These are phyloP conservation scores for Brassicogethes aeneus DNA, from an alignment of 2,888 invertebrate genomes.

Conservation along the genomic window DNA sequence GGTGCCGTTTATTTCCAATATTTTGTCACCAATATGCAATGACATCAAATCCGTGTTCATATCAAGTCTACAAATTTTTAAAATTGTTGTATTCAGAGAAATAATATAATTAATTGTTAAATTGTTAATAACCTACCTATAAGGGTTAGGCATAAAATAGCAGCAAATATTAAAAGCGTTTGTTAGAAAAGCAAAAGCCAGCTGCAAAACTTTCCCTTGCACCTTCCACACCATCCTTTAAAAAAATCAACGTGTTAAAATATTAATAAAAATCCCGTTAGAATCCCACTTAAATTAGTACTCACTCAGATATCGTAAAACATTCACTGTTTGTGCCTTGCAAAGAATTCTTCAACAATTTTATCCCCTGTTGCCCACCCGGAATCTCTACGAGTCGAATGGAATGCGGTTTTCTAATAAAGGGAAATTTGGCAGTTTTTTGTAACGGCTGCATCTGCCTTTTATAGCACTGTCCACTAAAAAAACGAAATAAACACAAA, in stretches of 20 bases:
- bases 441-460: conserved; percentile 56
- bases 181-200: conserved; percentile 61
- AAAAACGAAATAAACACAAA: too few species aligned
- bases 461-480: conserved; percentile 69
- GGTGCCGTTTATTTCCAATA: conserved; percentile 87
- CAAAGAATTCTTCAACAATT: conserved; percentile 50
- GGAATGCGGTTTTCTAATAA: conserved; percentile 60
- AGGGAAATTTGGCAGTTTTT: conserved; percentile 41
- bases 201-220: conserved; percentile 58
- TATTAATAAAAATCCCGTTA: neutral
- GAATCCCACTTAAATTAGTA: conserved; percentile 14
- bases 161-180: conserved; percentile 63
- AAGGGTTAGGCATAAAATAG: conserved; percentile 47
- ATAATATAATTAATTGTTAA: conserved; percentile 4
- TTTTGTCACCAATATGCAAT: conserved; percentile 84
- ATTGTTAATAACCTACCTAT: conserved; percentile 45
- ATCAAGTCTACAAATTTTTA: conserved; percentile 56
- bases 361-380: conserved; percentile 53
- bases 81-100: neutral
- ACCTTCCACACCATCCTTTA: conserved; percentile 53
- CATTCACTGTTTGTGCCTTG: conserved; percentile 47
- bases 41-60: conserved; percentile 74
- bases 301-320: conserved; percentile 64
- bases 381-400: conserved; percentile 80
- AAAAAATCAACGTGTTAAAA: conserved; percentile 1